phyloP scores from a whole-genome alignment of 2,888 invertebrate genomes.

The Empis stercorea region DNA sequence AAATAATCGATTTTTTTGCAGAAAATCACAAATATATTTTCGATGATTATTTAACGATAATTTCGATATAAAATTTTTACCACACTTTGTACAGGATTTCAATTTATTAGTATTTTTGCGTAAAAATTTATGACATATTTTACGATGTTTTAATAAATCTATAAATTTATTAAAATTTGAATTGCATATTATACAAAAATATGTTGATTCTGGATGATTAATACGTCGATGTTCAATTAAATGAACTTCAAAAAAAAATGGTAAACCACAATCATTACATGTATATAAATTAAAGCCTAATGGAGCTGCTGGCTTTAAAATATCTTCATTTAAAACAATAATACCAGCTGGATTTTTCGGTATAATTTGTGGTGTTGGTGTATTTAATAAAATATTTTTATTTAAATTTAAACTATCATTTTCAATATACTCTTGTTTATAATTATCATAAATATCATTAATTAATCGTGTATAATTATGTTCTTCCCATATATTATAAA shows the following conservation, averaged over 20 bases:
- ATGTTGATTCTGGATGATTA: slow-evolving; percentile 9
- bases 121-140: not conserved
- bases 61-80: slow-evolving; percentile 24
- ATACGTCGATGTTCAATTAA: slow-evolving; percentile 22
- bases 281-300: slow-evolving; percentile 23
- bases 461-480: slow-evolving; percentile 3
- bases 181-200: slow-evolving; percentile 13
- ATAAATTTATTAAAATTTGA: slow-evolving; percentile 7
- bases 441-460: not conserved
- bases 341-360: slow-evolving; percentile 14
- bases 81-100: slow-evolving; percentile 22
- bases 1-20: slow-evolving; percentile 12
- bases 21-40: slow-evolving; percentile 26
- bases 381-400: too few species aligned
- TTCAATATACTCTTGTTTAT: not conserved
- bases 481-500: not conserved
- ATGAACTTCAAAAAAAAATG: slow-evolving; percentile 28
- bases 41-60: slow-evolving; percentile 29
- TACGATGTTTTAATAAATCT: slow-evolving; percentile 7
- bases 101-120: not conserved
- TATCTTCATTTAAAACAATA: slow-evolving; percentile 34
- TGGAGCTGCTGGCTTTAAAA: slow-evolving; percentile 28
- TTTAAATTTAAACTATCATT: not conserved
- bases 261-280: slow-evolving; percentile 26
- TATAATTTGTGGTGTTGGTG: not conserved